Conservation (phyloP, 1,140 invertebrate genomes). For the Galleria mellonella region DNA sequence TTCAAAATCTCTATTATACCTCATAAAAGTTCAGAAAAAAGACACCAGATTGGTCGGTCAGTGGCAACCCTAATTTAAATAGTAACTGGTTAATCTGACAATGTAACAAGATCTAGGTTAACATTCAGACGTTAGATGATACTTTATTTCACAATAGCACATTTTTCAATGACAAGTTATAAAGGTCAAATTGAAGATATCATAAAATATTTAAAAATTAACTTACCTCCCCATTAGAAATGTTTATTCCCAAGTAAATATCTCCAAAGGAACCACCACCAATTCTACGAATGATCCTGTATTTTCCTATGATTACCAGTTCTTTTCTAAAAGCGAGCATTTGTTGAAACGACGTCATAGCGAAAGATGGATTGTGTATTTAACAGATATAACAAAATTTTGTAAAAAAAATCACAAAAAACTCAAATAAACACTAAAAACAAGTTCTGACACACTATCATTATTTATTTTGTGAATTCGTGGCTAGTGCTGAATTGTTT, state of each 20-base stretch:
- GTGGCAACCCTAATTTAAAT: too few species aligned
- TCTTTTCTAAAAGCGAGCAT: conserved; percentile 26
- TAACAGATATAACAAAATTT: conserved; percentile 24
- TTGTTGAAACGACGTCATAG: conserved; percentile 32
- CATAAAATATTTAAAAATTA: not conserved
- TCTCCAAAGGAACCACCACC: conserved; percentile 99
- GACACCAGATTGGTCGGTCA: too few species aligned
- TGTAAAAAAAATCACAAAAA: conserved; percentile 20
- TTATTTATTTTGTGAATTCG: conserved; percentile 31
- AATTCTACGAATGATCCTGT: conserved; percentile 96
- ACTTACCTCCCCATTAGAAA: conserved; percentile 93
- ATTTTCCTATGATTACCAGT: conserved; percentile 86
- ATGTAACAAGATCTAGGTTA: conserved; percentile 1
- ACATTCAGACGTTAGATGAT: conserved; percentile 1
- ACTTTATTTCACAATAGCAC: conserved; percentile 2
- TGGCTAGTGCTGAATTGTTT: conserved; percentile 26
- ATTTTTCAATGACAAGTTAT: not conserved
- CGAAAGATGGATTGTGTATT: not conserved
- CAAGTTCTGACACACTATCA: conserved; percentile 34
- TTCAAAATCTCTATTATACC: too few species aligned
- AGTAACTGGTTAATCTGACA: not conserved
- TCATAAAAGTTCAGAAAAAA: too few species aligned
- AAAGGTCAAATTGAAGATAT: conserved; percentile 2
- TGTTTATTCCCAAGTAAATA: conserved; percentile 98
- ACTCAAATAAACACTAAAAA: conserved; percentile 24